Evolutionary conservation across 2,797 vertebrate species (phyloP), one percentile per base, ranked within the genome.

Genomic region (Acanthopagrus latus): DNA sequence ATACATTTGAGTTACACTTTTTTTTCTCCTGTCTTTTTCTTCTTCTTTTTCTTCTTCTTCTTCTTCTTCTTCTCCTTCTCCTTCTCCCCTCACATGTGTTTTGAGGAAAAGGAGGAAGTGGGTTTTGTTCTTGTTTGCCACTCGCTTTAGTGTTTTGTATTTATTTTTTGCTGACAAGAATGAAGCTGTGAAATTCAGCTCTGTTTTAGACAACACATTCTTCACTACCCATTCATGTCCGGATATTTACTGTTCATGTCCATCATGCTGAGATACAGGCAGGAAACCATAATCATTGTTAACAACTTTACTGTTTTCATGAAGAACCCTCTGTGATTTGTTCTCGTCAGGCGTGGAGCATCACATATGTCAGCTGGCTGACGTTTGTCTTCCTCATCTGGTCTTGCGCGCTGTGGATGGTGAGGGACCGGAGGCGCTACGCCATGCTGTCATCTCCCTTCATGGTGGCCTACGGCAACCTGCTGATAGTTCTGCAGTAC

Each of bases 391-490:
- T 99, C 68, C 90, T 99, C 76, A 96, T 99, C 63, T 99, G 98
- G 98, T 99, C 98, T 0, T 99, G 98, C 58, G 92, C 94, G 1
- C 87, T 99, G 64, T 98, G 98, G 97, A 99, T 99, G 97, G 96
- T 99, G 84, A 95, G 97, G 33, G 96, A 99, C 91, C 87, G 96
- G 69, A 94, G 97, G 81, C 97, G 96, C 67, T 98, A 99, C 0
- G 97, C 98, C 77, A 99, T 99, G 98, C 93, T 99, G 81, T 96
- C 96, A 18, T 99, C 98, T 0, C 98, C 98, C 0, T 99, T 99
- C 93, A 98, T 99, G 97, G 98, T 99, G 44, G 93, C 96, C 33
- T 99, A 98, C 41, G 97, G 96, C 54, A 97, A 99, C 91, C 90
- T 99, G 58, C 81, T 99, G 69, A 89, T 99, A 46, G 93, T 95